Conservation (phyloP, 2,113 vertebrate species). For the Hippocampus zosterae region DNA sequence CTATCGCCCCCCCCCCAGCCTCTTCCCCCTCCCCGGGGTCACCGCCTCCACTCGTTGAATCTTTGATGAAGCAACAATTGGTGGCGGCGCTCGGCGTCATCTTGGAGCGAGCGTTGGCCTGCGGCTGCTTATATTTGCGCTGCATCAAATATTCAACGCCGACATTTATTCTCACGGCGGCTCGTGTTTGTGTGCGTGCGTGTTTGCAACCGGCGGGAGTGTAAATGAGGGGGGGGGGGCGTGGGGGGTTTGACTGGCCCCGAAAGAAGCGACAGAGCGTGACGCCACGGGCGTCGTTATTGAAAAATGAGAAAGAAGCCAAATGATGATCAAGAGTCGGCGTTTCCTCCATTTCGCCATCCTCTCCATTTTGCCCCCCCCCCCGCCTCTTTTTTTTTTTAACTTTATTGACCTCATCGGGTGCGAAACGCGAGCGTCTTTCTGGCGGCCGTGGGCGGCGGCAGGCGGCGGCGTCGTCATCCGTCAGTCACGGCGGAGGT, state of each 20-base stretch:
- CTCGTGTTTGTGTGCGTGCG: neutral
- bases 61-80: conserved; percentile 53
- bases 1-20: neutral
- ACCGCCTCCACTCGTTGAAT: conserved; percentile 23
- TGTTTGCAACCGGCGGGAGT: conserved; percentile 8
- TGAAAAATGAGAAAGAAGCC: conserved; percentile 17
- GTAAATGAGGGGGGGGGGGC: conserved; percentile 11
- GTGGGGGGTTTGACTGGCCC: conserved; percentile 8
- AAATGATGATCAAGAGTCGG: neutral
- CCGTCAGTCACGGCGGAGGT: conserved; percentile 1
- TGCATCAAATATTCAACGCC: conserved; percentile 50
- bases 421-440: neutral
- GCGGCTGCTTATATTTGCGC: conserved; percentile 39
- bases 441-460: neutral
- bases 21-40: neutral
- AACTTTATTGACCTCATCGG: neutral
- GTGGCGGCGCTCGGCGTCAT: neutral
- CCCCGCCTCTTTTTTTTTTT: too few relatives aligned
- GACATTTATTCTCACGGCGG: conserved; percentile 18
- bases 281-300: conserved; percentile 2
- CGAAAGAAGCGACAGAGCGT: conserved; percentile 35
- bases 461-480: neutral
- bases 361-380: neutral
- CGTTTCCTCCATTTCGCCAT: neutral
- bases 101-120: conserved; percentile 24